A percentile compares a stretch with the other conserved stretches of the same genome.
Conservation (phyloP, 1,140 invertebrate species). For the Hirudo medicinalis region DNA sequence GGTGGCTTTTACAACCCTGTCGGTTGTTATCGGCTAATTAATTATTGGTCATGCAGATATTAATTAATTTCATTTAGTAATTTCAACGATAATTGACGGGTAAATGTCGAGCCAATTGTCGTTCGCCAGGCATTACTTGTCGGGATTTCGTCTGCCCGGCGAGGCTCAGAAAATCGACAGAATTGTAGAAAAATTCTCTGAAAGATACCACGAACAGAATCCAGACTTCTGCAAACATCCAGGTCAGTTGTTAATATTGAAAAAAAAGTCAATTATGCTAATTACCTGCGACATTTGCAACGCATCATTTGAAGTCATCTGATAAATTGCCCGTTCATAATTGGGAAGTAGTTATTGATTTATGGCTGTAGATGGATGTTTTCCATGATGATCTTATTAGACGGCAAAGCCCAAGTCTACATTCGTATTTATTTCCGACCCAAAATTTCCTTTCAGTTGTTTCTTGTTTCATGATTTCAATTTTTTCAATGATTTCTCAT, state of each 20-base stretch:
- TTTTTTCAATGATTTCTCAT: too few relatives aligned
- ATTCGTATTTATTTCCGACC: background rate
- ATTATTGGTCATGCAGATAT: background rate
- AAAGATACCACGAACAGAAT: constrained; percentile 90
- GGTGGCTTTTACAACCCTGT: too few relatives aligned
- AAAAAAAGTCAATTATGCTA: background rate
- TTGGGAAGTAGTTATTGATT: too few relatives aligned
- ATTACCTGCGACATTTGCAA: too few relatives aligned
- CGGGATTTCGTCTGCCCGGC: constrained; percentile 92
- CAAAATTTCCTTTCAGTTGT: background rate
- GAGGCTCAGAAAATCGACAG: constrained; percentile 99
- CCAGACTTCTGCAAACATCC: constrained; percentile 90
- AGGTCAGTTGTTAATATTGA: constrained; percentile 34
- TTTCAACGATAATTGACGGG: background rate
- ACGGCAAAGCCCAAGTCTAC: too few relatives aligned
- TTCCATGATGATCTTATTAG: too few relatives aligned
- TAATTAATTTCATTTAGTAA: background rate
- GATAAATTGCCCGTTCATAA: too few relatives aligned
- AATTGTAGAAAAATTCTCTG: constrained; percentile 98
- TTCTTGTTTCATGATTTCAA: too few relatives aligned
- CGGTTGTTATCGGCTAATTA: background rate
- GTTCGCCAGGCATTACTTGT: constrained; percentile 74
- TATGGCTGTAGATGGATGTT: too few relatives aligned
- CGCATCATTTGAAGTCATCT: too few relatives aligned
- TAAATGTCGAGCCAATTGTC: constrained; percentile 25